Conservation (phyloP, 2,113 vertebrate species). For the Muntiacus reevesi region DNA sequence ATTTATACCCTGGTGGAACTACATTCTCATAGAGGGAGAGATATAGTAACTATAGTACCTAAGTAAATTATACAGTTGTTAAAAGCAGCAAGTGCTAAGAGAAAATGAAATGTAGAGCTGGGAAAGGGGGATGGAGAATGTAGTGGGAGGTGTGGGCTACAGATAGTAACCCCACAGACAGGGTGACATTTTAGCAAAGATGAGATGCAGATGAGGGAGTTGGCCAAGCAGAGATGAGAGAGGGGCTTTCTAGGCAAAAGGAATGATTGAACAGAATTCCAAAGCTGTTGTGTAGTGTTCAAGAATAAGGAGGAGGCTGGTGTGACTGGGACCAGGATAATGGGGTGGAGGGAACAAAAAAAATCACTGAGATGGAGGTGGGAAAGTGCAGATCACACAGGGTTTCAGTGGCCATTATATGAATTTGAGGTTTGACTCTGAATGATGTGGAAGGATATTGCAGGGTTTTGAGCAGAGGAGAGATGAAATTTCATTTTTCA, state of each 20-base stretch:
- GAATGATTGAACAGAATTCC: background rate
- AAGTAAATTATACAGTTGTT: background rate
- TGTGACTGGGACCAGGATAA: background rate
- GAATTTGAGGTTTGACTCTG: background rate
- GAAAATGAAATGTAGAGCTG: background rate
- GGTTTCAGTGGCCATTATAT: background rate
- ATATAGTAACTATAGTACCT: fast-evolving
- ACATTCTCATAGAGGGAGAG: background rate
- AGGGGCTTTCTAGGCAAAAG: background rate
- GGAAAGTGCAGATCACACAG: background rate
- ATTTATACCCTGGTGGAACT: background rate
- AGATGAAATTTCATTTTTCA: background rate
- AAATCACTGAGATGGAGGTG: background rate
- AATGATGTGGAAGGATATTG: background rate
- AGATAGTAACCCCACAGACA: background rate
- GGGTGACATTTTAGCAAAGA: background rate
- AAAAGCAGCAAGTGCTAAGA: background rate
- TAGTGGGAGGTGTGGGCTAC: background rate
- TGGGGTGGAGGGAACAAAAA: background rate
- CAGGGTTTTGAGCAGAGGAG: background rate
- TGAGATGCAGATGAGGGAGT: background rate
- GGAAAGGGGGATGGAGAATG: background rate
- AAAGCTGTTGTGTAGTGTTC: background rate
- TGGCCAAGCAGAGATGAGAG: background rate
- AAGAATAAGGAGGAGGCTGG: background rate